phyloP scores from a whole-genome alignment of 2,888 invertebrate genomes.

The Diaperis boleti region DNA sequence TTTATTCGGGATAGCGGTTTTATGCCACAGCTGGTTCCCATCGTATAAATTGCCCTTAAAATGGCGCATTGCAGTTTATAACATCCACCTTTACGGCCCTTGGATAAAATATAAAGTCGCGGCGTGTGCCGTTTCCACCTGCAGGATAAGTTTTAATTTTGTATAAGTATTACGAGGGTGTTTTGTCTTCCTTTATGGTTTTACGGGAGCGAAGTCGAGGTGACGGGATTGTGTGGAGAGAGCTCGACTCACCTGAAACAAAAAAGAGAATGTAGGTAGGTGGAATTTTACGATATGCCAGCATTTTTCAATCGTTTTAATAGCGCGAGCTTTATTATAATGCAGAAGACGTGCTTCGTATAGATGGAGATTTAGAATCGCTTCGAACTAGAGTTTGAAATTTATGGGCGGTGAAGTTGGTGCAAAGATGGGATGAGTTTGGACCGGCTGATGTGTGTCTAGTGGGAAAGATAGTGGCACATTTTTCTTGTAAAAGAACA shows the following conservation, averaged over 20 bases:
- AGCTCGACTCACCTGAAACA: conserved; percentile 17
- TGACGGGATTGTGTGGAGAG: not conserved
- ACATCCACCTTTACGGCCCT: conserved; percentile 49
- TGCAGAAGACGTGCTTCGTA: conserved; percentile 7
- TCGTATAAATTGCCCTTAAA: conserved; percentile 52
- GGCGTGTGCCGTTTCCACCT: conserved; percentile 28
- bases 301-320: conserved; percentile 27
- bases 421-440: no score
- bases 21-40: conserved; percentile 52
- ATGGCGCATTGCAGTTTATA: conserved; percentile 50
- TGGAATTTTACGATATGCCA: not conserved
- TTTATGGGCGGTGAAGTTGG: conserved; percentile 8
- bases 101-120: conserved; percentile 33
- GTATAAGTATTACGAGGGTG: conserved; percentile 29
- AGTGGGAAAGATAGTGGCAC: not conserved
- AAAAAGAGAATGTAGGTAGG: not conserved
- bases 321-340: conserved; percentile 17
- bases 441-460: not conserved
- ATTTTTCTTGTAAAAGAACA: not conserved
- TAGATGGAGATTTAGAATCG: conserved; percentile 1
- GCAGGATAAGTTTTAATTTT: conserved; percentile 37
- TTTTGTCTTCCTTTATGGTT: conserved; percentile 33
- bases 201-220: conserved; percentile 2
- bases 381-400: conserved; percentile 6
- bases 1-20: conserved; percentile 49